phyloP scores from a whole-genome alignment of 2,888 invertebrate genomes.

The Ecliptopera silaceata region DNA sequence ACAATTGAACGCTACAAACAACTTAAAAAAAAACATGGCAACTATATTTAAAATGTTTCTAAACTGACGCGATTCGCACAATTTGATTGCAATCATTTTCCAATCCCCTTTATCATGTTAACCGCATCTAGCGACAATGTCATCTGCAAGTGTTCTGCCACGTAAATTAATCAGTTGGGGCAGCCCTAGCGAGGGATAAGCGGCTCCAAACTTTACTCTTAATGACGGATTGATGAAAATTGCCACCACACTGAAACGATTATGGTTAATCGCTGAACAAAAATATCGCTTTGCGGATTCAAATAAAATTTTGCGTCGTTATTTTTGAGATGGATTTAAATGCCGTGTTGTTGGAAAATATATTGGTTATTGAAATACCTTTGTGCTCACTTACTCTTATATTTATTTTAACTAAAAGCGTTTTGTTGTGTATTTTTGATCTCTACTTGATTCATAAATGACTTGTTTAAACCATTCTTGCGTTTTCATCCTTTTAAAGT shows the following conservation, averaged over 20 bases:
- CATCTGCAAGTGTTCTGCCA: slow-evolving; percentile 38
- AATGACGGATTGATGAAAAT: slow-evolving; percentile 71
- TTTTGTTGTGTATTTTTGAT: no score
- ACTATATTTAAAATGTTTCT: no score
- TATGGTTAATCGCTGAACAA: slow-evolving; percentile 51
- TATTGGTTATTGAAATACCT: neutral
- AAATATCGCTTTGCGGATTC: slow-evolving; percentile 32
- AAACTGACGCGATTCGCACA: neutral
- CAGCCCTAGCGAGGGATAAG: slow-evolving; percentile 56
- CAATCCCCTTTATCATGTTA: slow-evolving; percentile 3
- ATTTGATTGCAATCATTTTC: neutral
- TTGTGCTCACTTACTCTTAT: no score
- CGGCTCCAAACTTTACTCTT: slow-evolving; percentile 62
- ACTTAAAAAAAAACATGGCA: no score
- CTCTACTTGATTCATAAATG: no score
- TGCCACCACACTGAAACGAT: slow-evolving; percentile 43
- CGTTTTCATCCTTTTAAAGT: no score
- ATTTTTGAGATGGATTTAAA: neutral
- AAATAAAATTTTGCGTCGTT: neutral
- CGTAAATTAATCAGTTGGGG: slow-evolving; percentile 68
- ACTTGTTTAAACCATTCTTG: no score
- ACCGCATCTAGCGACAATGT: slow-evolving; percentile 23
- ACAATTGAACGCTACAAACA: no score
- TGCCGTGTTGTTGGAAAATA: neutral
- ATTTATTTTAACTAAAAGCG: no score